phyloP scores from a whole-genome alignment of 2,888 invertebrate genomes.

The Ceramica pisi region DNA sequence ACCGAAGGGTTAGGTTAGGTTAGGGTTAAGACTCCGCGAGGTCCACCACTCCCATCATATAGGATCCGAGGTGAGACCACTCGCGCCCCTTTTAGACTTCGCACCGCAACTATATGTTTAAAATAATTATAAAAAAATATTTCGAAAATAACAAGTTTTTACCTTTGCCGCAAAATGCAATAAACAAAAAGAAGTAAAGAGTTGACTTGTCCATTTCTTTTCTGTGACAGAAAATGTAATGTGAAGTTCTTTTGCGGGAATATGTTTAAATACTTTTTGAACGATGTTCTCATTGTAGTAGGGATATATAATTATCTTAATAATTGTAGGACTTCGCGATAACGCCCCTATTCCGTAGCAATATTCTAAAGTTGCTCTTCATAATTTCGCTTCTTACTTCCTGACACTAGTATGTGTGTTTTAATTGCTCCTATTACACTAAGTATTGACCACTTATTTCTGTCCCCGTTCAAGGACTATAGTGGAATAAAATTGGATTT shows the following conservation, averaged over 20 bases:
- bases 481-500: conserved; percentile 19
- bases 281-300: conserved; percentile 38
- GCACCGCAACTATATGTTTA: no score
- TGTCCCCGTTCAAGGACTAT: conserved; percentile 16
- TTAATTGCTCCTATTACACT: conserved; percentile 23
- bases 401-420: conserved; percentile 25
- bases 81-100: no score
- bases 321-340: conserved; percentile 66
- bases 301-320: conserved; percentile 57
- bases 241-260: conserved; percentile 51
- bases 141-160: not conserved
- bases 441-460: conserved; percentile 29
- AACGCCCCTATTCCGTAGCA: conserved; percentile 64
- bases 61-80: no score
- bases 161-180: conserved; percentile 60
- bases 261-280: conserved; percentile 68
- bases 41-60: no score
- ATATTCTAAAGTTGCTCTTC: conserved; percentile 37
- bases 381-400: conserved; percentile 25
- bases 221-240: conserved; percentile 49
- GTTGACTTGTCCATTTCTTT: conserved; percentile 66
- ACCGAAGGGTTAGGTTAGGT: no score
- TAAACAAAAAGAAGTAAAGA: conserved; percentile 49
- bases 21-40: no score
- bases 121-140: no score